Evolutionary conservation across 2,888 invertebrate species (phyloP).

Genomic region (Lasioglossum pauxillum): DNA sequence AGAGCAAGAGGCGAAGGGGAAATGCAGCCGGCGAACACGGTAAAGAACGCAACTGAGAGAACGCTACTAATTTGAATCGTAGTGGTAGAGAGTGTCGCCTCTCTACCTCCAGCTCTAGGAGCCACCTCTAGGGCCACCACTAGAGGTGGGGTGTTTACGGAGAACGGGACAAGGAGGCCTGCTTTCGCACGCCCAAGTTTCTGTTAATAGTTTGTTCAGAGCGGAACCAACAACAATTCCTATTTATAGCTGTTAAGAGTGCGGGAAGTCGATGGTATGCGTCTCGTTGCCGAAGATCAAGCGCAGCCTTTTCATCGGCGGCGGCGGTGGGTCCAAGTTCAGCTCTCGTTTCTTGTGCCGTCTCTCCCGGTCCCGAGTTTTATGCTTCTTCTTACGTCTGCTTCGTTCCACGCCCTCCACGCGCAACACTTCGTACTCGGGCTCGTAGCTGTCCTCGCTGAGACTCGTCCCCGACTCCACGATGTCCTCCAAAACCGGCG

Average conservation of each 20-base stretch:
- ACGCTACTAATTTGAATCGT: constrained; percentile 40
- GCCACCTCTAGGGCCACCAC: constrained; percentile 9
- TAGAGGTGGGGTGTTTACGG: constrained; percentile 19
- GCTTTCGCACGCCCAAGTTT: constrained; percentile 38
- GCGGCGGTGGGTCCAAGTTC: constrained; percentile 87
- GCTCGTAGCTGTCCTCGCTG: constrained; percentile 88
- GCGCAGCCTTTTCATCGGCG: constrained; percentile 93
- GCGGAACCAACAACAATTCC: constrained; percentile 20
- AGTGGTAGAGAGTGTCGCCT: not conserved
- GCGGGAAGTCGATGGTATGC: constrained; percentile 94
- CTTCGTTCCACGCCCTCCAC: constrained; percentile 90
- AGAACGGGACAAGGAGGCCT: constrained; percentile 62
- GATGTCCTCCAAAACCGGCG: constrained; percentile 93
- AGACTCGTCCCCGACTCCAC: constrained; percentile 92
- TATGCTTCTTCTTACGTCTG: constrained; percentile 86
- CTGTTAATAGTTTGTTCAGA: constrained; percentile 52
- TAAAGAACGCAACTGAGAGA: constrained; percentile 33
- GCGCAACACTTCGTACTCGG: constrained; percentile 93
- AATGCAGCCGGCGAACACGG: constrained; percentile 31
- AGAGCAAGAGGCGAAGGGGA: constrained; percentile 52
- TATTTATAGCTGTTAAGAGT: constrained; percentile 85
- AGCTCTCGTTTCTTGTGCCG: constrained; percentile 86
- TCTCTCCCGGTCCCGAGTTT: constrained; percentile 87
- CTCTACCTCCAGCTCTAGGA: constrained; percentile 1
- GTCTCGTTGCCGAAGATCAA: constrained; percentile 95